A percentile compares a stretch with the other conserved stretches of the same genome.
These are phyloP conservation scores for Ceratina calcarata DNA, from an alignment of 1,140 invertebrate species.

Conservation along the genomic window DNA sequence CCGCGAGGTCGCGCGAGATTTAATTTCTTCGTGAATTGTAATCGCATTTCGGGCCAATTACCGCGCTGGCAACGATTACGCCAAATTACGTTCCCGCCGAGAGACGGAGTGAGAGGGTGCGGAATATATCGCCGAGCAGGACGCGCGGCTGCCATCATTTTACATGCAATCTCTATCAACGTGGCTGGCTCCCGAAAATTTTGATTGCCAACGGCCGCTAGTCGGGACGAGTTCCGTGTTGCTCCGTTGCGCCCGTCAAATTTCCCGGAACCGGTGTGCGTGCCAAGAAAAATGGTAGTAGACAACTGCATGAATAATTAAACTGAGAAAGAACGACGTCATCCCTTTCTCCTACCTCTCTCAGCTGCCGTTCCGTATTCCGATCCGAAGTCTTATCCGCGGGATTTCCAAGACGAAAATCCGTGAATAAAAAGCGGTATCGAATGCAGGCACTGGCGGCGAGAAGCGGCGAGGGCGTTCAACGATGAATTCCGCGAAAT, in stretches of 20 bases:
- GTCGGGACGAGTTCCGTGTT: not conserved
- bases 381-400: not conserved
- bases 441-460: not conserved
- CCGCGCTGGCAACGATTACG: not conserved
- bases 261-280: not conserved
- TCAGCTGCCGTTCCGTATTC: not conserved
- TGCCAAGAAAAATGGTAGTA: not conserved
- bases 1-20: not conserved
- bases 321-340: not conserved
- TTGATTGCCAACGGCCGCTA: too few species aligned
- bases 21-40: slow-evolving; percentile 13
- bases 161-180: not conserved
- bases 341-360: too few species aligned
- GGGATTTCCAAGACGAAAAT: not conserved
- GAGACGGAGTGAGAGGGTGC: too few species aligned
- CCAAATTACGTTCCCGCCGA: slow-evolving; percentile 12
- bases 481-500: not conserved
- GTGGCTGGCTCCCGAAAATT: too few species aligned
- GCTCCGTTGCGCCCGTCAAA: not conserved
- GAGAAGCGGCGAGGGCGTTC: not conserved
- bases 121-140: too few species aligned
- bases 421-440: not conserved
- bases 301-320: slow-evolving; percentile 18
- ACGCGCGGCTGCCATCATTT: not conserved
- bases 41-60: not conserved